These are phyloP conservation scores for Ferdinandea cuprea DNA, from an alignment of 2,888 invertebrate species.

Conservation along the genomic window DNA sequence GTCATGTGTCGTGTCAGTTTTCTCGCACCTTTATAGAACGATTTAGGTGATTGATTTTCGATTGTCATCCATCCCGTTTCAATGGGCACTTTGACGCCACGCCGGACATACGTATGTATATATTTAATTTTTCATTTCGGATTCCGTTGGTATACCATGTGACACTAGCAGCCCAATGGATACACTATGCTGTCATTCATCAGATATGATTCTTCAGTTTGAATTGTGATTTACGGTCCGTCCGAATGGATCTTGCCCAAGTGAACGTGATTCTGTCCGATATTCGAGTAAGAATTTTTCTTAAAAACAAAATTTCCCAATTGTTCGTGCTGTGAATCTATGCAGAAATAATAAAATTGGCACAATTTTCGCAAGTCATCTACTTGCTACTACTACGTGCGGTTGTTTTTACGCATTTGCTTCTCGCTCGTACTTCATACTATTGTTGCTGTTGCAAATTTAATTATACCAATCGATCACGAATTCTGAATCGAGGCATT, in stretches of 20 bases:
- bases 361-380: slow-evolving; percentile 51
- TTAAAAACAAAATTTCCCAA: slow-evolving; percentile 41
- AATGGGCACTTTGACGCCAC: slow-evolving; percentile 43
- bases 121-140: slow-evolving; percentile 39
- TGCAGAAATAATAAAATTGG: slow-evolving; percentile 28
- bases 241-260: slow-evolving; percentile 42
- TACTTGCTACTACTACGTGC: slow-evolving; percentile 21
- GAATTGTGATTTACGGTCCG: slow-evolving; percentile 58
- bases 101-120: no score
- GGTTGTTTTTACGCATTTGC: slow-evolving; percentile 24
- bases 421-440: neutral
- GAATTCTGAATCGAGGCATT: slow-evolving; percentile 57
- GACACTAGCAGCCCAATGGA: slow-evolving; percentile 14
- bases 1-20: slow-evolving; percentile 43
- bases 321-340: slow-evolving; percentile 54
- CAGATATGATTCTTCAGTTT: slow-evolving; percentile 7
- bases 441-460: slow-evolving; percentile 39
- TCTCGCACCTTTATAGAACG: slow-evolving; percentile 53
- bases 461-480: slow-evolving; percentile 49
- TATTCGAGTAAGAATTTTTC: slow-evolving; percentile 33
- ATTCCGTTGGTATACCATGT: slow-evolving; percentile 27
- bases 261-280: slow-evolving; percentile 29
- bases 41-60: slow-evolving; percentile 60
- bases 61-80: slow-evolving; percentile 29
- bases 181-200: slow-evolving; percentile 25